A percentile compares a stretch with the other conserved stretches of the same genome.
These are phyloP conservation scores for Diarsia dahlii DNA, from an alignment of 2,888 invertebrate genomes.

Conservation along the genomic window DNA sequence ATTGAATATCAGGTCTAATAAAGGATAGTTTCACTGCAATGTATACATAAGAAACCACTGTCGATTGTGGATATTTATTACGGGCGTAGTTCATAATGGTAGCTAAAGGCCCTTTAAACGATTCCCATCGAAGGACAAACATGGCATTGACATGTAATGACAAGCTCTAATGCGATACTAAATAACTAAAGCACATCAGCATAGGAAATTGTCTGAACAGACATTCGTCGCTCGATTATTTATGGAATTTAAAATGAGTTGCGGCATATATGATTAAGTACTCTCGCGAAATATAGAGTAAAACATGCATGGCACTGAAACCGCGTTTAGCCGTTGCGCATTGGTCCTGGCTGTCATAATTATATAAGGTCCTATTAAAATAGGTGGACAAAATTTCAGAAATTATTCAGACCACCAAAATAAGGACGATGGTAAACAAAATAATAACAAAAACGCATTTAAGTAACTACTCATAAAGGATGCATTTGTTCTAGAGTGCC, in stretches of 20 bases:
- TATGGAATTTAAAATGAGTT: conserved; percentile 55
- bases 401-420: too few relatives aligned
- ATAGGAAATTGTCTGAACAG: conserved; percentile 44
- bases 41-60: not conserved
- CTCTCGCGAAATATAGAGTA: conserved; percentile 40
- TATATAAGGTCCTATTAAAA: too few relatives aligned
- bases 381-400: too few relatives aligned
- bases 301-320: conserved; percentile 29
- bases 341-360: too few relatives aligned
- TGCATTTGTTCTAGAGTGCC: too few relatives aligned
- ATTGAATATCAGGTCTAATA: conserved; percentile 10
- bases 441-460: too few relatives aligned
- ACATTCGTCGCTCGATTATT: conserved; percentile 55
- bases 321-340: too few relatives aligned
- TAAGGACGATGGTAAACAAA: too few relatives aligned
- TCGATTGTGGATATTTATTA: not conserved
- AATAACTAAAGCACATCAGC: conserved; percentile 52
- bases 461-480: too few relatives aligned
- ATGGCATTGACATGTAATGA: conserved; percentile 25
- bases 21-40: not conserved
- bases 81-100: conserved; percentile 1
- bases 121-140: conserved; percentile 11
- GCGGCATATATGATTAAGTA: conserved; percentile 43
- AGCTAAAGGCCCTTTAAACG: not conserved
- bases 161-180: conserved; percentile 32